A percentile compares a stretch with the other conserved stretches of the same genome.
phyloP scores from a whole-genome alignment of 2,113 vertebrate species.

The Poecile atricapillus region DNA sequence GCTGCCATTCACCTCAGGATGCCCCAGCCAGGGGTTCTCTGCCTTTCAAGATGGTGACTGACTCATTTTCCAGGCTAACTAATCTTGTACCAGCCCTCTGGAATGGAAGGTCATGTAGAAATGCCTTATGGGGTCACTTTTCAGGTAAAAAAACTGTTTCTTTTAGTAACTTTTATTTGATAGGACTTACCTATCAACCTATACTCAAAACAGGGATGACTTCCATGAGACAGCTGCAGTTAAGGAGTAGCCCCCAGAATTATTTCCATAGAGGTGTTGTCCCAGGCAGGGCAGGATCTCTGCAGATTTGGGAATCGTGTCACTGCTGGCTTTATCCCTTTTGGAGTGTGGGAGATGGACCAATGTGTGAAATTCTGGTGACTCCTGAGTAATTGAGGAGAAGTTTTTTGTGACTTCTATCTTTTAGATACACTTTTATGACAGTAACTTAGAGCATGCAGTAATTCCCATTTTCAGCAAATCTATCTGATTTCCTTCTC shows the following conservation, averaged over 20 bases:
- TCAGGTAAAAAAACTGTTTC: background rate
- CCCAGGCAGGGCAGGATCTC: background rate
- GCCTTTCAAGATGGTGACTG: background rate
- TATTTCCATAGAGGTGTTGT: background rate
- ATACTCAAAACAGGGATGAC: background rate
- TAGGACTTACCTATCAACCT: background rate
- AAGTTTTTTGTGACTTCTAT: background rate
- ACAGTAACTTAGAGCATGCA: background rate
- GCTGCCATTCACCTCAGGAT: background rate
- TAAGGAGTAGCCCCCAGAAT: background rate
- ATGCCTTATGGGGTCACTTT: background rate
- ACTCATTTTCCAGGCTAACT: background rate
- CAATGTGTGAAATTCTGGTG: background rate
- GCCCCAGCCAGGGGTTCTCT: background rate
- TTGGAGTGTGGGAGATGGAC: background rate
- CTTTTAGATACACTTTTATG: background rate
- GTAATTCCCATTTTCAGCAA: background rate
- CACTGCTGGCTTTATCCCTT: background rate
- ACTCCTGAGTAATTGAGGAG: background rate
- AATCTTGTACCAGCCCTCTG: background rate
- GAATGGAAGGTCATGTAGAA: background rate
- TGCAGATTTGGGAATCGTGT: background rate
- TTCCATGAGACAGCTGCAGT: background rate
- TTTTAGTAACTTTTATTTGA: background rate
- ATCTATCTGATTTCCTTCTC: background rate